Evolutionary conservation across 2,888 invertebrate species (phyloP), one percentile per base, ranked within the genome.

Genomic region (Pollenia amentaria): DNA sequence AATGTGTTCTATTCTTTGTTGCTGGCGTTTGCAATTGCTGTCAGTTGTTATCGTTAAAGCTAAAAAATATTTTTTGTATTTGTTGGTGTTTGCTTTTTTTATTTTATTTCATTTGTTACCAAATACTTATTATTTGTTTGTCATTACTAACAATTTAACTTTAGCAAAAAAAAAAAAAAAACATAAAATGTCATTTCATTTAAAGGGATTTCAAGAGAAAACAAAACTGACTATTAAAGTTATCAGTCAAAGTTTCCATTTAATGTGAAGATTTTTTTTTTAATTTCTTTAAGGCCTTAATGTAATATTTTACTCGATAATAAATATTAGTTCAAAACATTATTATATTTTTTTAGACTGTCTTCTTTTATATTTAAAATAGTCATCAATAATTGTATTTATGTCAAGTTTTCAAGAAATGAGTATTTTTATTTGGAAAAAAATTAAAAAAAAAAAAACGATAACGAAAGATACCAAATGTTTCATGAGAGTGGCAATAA

Each of bases 351-450:
- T 55, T 40, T n/a, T 9, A 18, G 9, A 70, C n/a, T 42, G 51
- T 67, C 16, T 64, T 60, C 69, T 69, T 57, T 57, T 10, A 1
- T 12, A 18, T 70, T 16, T 51, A 55, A 79, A 76, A 83, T 84
- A 72, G 87, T 80, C 87, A 88, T 88, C 88, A 88, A 88, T 88
- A 88, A 88, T 88, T 86, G 88, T 87, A 87, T 86, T 87, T 87
- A 86, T 88, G 88, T 88, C 88, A 88, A 86, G 87, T 86, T 86
- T 84, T 88, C 86, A 80, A 73, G n/a, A 29, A 75, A 51, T 79
- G 42, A 48, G 60, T 70, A 57, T 60, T 57, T 9, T 67, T n/a
- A 40, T 57, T 48, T 44, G 16, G 46, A 69, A 69, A 53, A 46
- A 73, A 55, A 18, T 16, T n/a, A 42, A 16, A 2, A 2, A 14